These are phyloP conservation scores for Agonopterix heracliana DNA, from an alignment of 2,888 invertebrate species.

Conservation along the genomic window DNA sequence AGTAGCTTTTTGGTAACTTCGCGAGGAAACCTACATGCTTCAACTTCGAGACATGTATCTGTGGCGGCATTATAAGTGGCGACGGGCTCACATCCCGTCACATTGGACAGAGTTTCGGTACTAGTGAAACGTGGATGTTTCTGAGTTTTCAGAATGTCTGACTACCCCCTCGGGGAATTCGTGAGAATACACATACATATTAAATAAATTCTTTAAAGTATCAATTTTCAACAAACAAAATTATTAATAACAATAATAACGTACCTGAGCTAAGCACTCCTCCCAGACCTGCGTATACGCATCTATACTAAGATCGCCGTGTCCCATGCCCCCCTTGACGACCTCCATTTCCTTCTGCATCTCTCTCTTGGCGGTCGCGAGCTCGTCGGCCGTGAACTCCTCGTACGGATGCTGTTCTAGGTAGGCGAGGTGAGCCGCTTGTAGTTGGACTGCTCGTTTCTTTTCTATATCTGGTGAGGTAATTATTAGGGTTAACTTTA, in stretches of 20 bases:
- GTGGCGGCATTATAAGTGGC: too few relatives aligned
- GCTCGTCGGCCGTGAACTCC: conserved; percentile 80
- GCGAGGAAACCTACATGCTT: too few relatives aligned
- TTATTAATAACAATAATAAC: not conserved
- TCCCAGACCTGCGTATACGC: conserved; percentile 98
- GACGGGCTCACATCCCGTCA: too few relatives aligned
- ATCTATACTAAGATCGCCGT: conserved; percentile 94
- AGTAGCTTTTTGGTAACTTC: too few relatives aligned
- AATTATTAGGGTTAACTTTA: not conserved
- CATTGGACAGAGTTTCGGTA: too few relatives aligned
- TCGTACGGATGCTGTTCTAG: conserved; percentile 92
- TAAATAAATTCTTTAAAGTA: too few relatives aligned
- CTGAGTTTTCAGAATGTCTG: too few relatives aligned
- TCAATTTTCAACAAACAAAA: too few relatives aligned
- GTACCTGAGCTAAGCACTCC: conserved; percentile 93
- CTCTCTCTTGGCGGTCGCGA: conserved; percentile 79
- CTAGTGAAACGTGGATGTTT: too few relatives aligned
- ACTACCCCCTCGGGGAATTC: too few relatives aligned
- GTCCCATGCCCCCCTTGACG: conserved; percentile 95
- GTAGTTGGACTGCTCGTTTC: conserved; percentile 76
- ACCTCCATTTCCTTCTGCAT: conserved; percentile 90
- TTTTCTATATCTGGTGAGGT: conserved; percentile 50
- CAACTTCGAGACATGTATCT: too few relatives aligned
- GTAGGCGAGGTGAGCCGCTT: conserved; percentile 85
- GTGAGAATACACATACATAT: too few relatives aligned